These are phyloP conservation scores for Sebastes steindachneri DNA, from an alignment of 2,797 vertebrate genomes.

Conservation along the genomic window DNA sequence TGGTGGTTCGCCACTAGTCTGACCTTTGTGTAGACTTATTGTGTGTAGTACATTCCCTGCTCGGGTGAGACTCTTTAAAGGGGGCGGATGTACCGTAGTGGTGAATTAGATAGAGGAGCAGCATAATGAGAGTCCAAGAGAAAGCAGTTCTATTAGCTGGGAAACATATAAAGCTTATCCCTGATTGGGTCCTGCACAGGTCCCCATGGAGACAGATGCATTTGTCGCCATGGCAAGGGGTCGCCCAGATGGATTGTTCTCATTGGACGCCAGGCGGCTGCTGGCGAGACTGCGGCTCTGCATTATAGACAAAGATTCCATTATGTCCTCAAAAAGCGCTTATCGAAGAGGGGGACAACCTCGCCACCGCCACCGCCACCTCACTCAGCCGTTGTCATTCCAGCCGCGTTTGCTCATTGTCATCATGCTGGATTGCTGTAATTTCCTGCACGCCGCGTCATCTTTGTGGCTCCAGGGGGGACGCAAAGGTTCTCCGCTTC, in stretches of 20 bases:
- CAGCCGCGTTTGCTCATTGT: constrained; percentile 21
- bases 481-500: not conserved
- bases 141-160: constrained; percentile 41
- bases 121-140: constrained; percentile 11
- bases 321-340: constrained; percentile 57
- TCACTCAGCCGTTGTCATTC: constrained; percentile 33
- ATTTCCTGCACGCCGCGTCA: constrained; percentile 17
- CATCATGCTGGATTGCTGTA: constrained; percentile 58
- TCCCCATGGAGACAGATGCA: constrained; percentile 48
- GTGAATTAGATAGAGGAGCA: constrained; percentile 28
- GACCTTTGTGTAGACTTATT: not conserved
- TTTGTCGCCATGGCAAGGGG: constrained; percentile 41
- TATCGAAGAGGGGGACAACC: not conserved
- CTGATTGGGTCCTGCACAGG: constrained; percentile 50
- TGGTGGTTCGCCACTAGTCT: not conserved
- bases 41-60: not conserved
- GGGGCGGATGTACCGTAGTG: not conserved
- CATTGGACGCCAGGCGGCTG: constrained; percentile 40
- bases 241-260: constrained; percentile 53
- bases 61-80: not conserved
- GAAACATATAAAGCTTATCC: constrained; percentile 48
- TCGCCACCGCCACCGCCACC: not conserved
- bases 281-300: not conserved
- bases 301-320: constrained; percentile 47
- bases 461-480: constrained; percentile 16